Evolutionary conservation across 2,888 invertebrate species (phyloP).

Genomic region (Agrochola macilenta): DNA sequence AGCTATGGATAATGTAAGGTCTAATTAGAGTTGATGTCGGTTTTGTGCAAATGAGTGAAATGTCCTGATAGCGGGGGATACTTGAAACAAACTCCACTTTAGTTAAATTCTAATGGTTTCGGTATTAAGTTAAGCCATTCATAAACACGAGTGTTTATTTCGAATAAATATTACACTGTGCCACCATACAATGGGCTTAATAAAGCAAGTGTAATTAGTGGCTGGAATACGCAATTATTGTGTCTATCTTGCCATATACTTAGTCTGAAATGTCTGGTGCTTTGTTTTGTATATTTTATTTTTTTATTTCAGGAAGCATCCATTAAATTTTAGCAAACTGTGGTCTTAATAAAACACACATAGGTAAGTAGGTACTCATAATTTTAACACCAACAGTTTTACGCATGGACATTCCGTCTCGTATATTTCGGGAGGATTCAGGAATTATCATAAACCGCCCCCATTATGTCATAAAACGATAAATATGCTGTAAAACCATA

Average conservation of each 20-base stretch:
- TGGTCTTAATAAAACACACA: background rate
- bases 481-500: slow-evolving; percentile 90
- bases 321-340: background rate
- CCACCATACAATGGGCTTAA: slow-evolving; percentile 37
- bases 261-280: no score
- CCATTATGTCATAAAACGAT: slow-evolving; percentile 86
- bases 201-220: slow-evolving; percentile 37
- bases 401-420: slow-evolving; percentile 66
- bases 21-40: background rate
- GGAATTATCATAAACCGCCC: slow-evolving; percentile 83
- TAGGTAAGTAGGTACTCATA: slow-evolving; percentile 5
- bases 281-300: no score
- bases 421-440: slow-evolving; percentile 60
- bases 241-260: slow-evolving; percentile 9
- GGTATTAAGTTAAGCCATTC: slow-evolving; percentile 75
- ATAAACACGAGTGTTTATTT: slow-evolving; percentile 67
- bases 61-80: slow-evolving; percentile 60
- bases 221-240: slow-evolving; percentile 20
- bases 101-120: slow-evolving; percentile 78
- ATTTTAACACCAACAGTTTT: slow-evolving; percentile 48
- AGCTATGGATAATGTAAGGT: slow-evolving; percentile 51
- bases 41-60: background rate
- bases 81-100: slow-evolving; percentile 76
- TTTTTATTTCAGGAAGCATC: no score
- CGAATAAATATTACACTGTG: slow-evolving; percentile 58